Percentiles rank a stretch among this genome's conserved stretches.
phyloP scores from a whole-genome alignment of 2,888 invertebrate species.

The Zonitis immaculata region DNA sequence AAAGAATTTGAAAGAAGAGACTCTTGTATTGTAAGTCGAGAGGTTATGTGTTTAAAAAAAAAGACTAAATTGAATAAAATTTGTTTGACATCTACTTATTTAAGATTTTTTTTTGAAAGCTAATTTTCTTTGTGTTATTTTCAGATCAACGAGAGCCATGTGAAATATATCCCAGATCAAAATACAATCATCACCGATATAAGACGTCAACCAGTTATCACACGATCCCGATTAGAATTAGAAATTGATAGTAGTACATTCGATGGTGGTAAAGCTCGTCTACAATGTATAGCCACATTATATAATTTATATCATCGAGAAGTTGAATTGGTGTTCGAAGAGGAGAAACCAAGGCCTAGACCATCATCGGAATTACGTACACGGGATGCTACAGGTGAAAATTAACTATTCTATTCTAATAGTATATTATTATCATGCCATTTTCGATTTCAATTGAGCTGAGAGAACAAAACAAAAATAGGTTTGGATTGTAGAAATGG shows the following conservation, averaged over 20 bases:
- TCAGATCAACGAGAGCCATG: slow-evolving; percentile 18
- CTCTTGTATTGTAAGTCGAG: no score
- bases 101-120: no score
- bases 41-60: no score
- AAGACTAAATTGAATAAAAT: no score
- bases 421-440: no score
- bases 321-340: slow-evolving; percentile 61
- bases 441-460: no score
- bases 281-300: slow-evolving; percentile 64
- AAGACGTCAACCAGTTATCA: slow-evolving; percentile 33
- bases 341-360: slow-evolving; percentile 69
- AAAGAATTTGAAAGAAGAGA: no score
- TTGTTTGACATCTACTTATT: no score
- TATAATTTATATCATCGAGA: slow-evolving; percentile 63
- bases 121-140: no score
- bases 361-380: slow-evolving; percentile 71
- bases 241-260: slow-evolving; percentile 62
- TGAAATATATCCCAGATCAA: slow-evolving; percentile 27
- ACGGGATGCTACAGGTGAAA: slow-evolving; percentile 60
- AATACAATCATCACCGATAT: slow-evolving; percentile 26
- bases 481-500: no score
- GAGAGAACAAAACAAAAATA: no score
- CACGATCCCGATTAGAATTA: slow-evolving; percentile 51
- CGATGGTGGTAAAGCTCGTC: slow-evolving; percentile 59
- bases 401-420: no score